Evolutionary conservation across 2,797 vertebrate genomes (phyloP).

Genomic region (Hipposideros larvatus): DNA sequence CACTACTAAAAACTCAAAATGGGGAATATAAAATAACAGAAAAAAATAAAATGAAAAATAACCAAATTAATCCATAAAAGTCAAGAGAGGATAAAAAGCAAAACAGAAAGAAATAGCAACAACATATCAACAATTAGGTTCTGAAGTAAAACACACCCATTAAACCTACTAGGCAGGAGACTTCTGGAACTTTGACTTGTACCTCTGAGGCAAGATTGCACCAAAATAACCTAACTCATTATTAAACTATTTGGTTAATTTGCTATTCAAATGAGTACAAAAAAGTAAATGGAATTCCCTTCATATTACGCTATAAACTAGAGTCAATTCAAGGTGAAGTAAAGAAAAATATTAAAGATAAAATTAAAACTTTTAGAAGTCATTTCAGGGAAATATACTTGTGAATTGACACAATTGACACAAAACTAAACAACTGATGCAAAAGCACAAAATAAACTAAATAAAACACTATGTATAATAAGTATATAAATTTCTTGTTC

Average conservation of each 20-base stretch:
- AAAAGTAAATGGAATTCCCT: not conserved
- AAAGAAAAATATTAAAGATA: not conserved
- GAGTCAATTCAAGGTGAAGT: not conserved
- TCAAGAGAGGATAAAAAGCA: not conserved
- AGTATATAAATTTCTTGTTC: not conserved
- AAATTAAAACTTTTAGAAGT: not conserved
- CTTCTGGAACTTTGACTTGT: not conserved
- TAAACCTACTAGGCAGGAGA: not conserved
- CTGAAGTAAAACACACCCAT: not conserved
- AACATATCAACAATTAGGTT: not conserved
- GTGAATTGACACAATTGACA: not conserved
- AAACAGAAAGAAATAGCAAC: not conserved
- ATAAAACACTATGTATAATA: not conserved
- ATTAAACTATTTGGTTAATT: not conserved
- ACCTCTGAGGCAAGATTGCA: not conserved
- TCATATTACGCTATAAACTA: not conserved
- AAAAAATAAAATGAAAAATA: not conserved
- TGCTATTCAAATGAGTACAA: not conserved
- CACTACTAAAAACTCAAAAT: not conserved
- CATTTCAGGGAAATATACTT: not conserved
- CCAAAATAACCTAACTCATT: not conserved
- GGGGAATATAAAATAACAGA: not conserved
- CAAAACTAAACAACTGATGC: not conserved
- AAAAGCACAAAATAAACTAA: not conserved
- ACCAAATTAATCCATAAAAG: not conserved